These are phyloP conservation scores for Germaria angustata DNA, from an alignment of 2,888 invertebrate genomes.

Conservation along the genomic window DNA sequence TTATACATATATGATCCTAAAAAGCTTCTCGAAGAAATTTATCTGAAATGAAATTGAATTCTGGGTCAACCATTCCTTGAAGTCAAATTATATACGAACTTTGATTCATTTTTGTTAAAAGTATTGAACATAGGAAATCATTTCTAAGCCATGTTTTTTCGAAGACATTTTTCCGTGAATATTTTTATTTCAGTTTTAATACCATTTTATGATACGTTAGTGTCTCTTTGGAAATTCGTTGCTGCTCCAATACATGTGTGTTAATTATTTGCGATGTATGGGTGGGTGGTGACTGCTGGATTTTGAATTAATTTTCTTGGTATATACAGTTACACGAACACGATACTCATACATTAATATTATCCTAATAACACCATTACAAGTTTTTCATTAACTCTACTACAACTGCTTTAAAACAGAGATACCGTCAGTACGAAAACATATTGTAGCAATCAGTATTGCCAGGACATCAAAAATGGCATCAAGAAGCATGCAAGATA, in stretches of 20 bases:
- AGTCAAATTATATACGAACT: too few relatives aligned
- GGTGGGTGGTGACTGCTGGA: neutral
- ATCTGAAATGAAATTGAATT: too few relatives aligned
- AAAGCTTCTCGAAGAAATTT: too few relatives aligned
- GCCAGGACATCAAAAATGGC: neutral
- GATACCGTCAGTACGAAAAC: neutral
- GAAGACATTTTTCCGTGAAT: neutral
- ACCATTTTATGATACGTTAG: neutral
- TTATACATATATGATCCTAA: too few relatives aligned
- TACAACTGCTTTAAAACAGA: neutral
- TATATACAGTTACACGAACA: constrained; percentile 3
- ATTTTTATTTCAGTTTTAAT: neutral
- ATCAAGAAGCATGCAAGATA: too few relatives aligned
- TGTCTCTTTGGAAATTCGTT: neutral
- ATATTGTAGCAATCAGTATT: neutral
- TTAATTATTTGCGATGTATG: neutral
- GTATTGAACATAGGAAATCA: too few relatives aligned
- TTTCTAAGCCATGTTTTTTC: neutral
- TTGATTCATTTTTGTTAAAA: too few relatives aligned
- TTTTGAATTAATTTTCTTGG: neutral
- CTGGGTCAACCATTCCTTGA: too few relatives aligned
- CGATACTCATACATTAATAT: neutral
- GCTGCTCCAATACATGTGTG: neutral
- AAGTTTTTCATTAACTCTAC: constrained; percentile 14
- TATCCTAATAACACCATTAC: neutral